These are phyloP conservation scores for Takifugu bimaculatus DNA, from an alignment of 2,113 vertebrate species.

Conservation along the genomic window DNA sequence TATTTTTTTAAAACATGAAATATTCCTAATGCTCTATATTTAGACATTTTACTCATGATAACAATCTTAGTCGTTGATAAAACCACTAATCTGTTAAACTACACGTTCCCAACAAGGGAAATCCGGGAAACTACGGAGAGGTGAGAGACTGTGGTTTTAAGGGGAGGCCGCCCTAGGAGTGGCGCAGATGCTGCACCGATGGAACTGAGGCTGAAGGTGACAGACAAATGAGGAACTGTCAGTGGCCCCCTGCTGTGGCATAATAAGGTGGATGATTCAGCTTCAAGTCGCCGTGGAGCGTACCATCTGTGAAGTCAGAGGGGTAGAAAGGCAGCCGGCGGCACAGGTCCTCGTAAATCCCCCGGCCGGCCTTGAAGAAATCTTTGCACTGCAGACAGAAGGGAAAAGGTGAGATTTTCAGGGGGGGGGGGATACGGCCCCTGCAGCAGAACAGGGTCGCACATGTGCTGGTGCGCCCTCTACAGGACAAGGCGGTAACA, in stretches of 20 bases:
- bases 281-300: conserved; percentile 48
- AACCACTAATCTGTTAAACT: conserved; percentile 9
- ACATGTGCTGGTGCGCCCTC: background rate
- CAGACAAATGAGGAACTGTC: conserved; percentile 53
- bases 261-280: conserved; percentile 59
- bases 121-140: conserved; percentile 19
- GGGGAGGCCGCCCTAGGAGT: conserved; percentile 16
- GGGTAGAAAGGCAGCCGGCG: conserved; percentile 88
- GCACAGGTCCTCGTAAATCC: conserved; percentile 91
- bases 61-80: conserved; percentile 25
- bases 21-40: background rate
- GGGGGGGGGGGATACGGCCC: background rate
- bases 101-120: background rate
- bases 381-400: conserved; percentile 70
- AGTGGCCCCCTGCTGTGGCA: conserved; percentile 29
- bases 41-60: background rate
- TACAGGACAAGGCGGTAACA: background rate
- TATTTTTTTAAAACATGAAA: too few species aligned
- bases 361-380: conserved; percentile 85
- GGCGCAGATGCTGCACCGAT: conserved; percentile 55
- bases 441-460: background rate
- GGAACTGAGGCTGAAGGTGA: conserved; percentile 42
- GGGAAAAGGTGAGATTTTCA: conserved; percentile 13
- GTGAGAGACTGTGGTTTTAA: conserved; percentile 22
- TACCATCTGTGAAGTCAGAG: conserved; percentile 96